phyloP scores from a whole-genome alignment of 2,797 vertebrate species.

The Lacerta agilis region DNA sequence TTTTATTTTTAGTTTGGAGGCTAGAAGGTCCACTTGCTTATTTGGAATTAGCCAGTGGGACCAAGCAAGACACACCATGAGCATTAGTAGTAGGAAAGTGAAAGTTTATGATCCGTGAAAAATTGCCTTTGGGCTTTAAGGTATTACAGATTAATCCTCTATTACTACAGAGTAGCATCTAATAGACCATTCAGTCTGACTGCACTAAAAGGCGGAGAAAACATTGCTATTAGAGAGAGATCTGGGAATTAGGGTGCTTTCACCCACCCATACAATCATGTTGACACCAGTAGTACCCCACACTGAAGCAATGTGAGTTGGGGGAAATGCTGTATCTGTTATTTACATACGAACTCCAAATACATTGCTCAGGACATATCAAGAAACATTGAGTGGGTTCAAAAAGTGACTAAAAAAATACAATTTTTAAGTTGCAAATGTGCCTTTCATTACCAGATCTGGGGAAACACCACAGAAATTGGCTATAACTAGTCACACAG shows the following conservation, averaged over 20 bases:
- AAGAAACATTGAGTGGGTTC: no score
- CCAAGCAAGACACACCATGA: not conserved
- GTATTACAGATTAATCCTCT: not conserved
- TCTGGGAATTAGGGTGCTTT: not conserved
- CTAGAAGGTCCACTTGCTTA: not conserved
- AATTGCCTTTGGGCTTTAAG: constrained; percentile 1
- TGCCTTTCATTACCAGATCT: not conserved
- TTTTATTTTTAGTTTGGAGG: not conserved
- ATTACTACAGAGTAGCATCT: not conserved
- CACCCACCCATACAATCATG: not conserved
- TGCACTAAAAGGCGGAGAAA: not conserved
- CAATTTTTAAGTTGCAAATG: not conserved
- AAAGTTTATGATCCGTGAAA: constrained; percentile 30
- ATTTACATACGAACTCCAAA: not conserved
- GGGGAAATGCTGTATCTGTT: not conserved
- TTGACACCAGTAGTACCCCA: no score
- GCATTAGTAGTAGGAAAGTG: not conserved
- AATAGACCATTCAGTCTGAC: not conserved
- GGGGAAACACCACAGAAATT: not conserved
- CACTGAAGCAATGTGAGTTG: not conserved
- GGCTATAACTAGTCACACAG: not conserved
- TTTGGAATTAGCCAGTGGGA: not conserved
- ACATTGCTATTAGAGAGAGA: not conserved
- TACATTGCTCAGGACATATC: not conserved
- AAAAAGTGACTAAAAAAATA: not conserved